phyloP scores from a whole-genome alignment of 1,140 invertebrate genomes.

The Paraescarpia echinospica region DNA sequence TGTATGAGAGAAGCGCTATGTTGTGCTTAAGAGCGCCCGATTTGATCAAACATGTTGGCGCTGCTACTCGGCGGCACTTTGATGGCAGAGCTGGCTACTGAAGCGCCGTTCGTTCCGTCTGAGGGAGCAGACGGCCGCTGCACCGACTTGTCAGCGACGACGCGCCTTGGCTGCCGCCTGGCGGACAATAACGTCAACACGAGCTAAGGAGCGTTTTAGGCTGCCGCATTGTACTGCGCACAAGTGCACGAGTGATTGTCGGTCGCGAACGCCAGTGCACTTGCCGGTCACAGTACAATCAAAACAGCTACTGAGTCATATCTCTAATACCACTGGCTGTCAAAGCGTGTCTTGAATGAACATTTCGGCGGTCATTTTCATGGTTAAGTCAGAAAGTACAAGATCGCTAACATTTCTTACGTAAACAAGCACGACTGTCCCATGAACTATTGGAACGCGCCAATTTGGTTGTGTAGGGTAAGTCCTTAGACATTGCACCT shows the following conservation, averaged over 20 bases:
- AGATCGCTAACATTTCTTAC: too few species aligned
- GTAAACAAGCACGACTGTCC: too few species aligned
- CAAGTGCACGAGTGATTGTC: background rate
- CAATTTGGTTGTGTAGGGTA: too few species aligned
- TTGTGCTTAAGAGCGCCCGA: background rate
- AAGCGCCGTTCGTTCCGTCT: background rate
- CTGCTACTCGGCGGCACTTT: background rate
- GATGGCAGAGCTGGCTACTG: background rate
- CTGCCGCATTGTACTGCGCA: background rate
- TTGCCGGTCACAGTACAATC: background rate
- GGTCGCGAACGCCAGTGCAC: background rate
- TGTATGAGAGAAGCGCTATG: background rate
- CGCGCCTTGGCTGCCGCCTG: background rate
- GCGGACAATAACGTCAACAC: background rate
- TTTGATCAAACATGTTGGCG: background rate
- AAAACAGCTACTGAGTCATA: background rate
- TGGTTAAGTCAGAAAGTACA: too few species aligned
- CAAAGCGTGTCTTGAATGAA: background rate
- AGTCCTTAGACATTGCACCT: too few species aligned
- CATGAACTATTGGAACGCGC: too few species aligned
- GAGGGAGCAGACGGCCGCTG: background rate
- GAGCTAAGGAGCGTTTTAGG: background rate
- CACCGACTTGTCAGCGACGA: background rate
- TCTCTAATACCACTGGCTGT: background rate
- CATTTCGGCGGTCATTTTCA: too few species aligned